Percentiles rank a stretch among this genome's conserved stretches.
Evolutionary conservation across 2,888 invertebrate genomes (phyloP).

Genomic region (Watsonalla cultraria): DNA sequence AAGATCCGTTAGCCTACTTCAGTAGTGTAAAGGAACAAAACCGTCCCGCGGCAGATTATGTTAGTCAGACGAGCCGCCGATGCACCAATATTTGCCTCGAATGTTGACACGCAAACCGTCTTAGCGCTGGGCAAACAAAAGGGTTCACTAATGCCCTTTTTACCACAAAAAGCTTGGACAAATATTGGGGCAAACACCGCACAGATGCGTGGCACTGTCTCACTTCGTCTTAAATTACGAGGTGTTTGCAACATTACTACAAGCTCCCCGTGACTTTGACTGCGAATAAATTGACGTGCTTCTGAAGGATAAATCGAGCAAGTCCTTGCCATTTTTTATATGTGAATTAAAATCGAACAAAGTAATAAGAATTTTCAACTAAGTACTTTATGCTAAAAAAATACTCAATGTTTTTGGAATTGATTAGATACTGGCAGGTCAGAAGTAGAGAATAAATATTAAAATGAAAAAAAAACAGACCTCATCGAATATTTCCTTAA

Average conservation of each 20-base stretch:
- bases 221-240: background rate
- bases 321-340: too few species aligned
- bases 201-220: slow-evolving; percentile 11
- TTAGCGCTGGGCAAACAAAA: slow-evolving; percentile 70
- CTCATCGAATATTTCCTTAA: too few species aligned
- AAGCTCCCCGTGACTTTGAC: too few species aligned
- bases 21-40: slow-evolving; percentile 50
- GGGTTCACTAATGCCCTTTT: slow-evolving; percentile 78
- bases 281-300: too few species aligned
- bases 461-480: too few species aligned
- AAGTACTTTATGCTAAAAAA: too few species aligned
- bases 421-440: too few species aligned
- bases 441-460: too few species aligned
- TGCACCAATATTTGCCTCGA: slow-evolving; percentile 62
- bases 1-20: slow-evolving; percentile 35
- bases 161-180: slow-evolving; percentile 70
- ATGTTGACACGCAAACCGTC: slow-evolving; percentile 76
- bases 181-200: slow-evolving; percentile 57
- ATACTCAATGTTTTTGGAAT: too few species aligned
- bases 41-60: slow-evolving; percentile 51
- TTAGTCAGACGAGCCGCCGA: slow-evolving; percentile 65
- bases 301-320: too few species aligned
- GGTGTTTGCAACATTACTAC: background rate
- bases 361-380: too few species aligned
- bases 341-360: too few species aligned